Evolutionary conservation across 2,113 vertebrate genomes (phyloP).

Genomic region (Pteropus alecto): DNA sequence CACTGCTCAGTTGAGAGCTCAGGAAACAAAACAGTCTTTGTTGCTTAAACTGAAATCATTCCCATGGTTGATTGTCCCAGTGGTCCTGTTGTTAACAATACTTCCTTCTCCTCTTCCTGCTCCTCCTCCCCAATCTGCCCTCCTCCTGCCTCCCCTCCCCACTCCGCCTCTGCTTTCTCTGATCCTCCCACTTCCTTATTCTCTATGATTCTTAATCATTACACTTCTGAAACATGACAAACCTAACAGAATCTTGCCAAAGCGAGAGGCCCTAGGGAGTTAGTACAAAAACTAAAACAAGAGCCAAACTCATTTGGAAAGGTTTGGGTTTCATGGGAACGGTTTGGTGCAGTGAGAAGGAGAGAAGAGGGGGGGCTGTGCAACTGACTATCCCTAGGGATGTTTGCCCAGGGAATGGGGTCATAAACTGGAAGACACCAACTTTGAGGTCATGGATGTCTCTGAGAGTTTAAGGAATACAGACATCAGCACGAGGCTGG

Average conservation of each 20-base stretch:
- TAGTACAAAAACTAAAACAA: neutral
- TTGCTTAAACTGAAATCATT: slow-evolving; percentile 66
- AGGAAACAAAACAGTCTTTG: slow-evolving; percentile 60
- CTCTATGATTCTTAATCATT: neutral
- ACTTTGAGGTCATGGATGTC: neutral
- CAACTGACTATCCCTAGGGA: neutral
- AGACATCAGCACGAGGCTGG: neutral
- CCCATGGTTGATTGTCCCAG: slow-evolving; percentile 53
- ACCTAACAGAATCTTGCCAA: slow-evolving; percentile 24
- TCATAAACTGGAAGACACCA: neutral
- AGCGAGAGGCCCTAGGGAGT: neutral
- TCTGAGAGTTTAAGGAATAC: neutral
- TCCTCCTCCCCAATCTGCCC: neutral
- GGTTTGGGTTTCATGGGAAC: slow-evolving; percentile 45
- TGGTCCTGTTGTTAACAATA: slow-evolving; percentile 41
- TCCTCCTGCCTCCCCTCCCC: neutral
- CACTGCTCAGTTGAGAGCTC: slow-evolving; percentile 51
- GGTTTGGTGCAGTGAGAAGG: neutral
- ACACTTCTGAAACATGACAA: neutral
- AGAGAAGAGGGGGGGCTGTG: neutral
- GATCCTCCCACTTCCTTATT: neutral
- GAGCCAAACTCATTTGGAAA: slow-evolving; percentile 26
- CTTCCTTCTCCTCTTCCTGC: neutral
- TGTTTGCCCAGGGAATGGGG: neutral
- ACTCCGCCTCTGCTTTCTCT: neutral